Conservation (phyloP, 2,888 invertebrate species). For the Drosophila affinis region DNA sequence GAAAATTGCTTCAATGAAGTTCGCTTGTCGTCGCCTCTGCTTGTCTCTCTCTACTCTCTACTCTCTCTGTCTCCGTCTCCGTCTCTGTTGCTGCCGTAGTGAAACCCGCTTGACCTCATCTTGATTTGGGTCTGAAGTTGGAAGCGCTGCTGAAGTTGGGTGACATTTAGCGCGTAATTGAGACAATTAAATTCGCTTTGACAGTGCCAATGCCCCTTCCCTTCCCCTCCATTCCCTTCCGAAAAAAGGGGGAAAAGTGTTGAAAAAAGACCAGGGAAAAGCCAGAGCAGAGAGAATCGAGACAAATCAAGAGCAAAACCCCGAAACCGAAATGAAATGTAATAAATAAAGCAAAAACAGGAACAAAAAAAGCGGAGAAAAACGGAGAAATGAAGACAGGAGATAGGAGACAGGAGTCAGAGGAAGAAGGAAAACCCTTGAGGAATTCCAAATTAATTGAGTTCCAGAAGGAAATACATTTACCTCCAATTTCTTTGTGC, state of each 20-base stretch:
- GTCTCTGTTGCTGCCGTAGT: neutral
- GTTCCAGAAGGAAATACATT: conserved; percentile 32
- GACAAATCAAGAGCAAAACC: conserved; percentile 57
- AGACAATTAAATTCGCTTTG: conserved; percentile 78
- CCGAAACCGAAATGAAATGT: conserved; percentile 51
- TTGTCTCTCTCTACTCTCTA: neutral
- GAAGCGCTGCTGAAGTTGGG: conserved; percentile 42
- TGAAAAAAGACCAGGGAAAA: neutral
- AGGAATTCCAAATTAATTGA: conserved; percentile 37
- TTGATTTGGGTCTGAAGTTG: conserved; percentile 61
- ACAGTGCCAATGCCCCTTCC: conserved; percentile 50
- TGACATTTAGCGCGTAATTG: conserved; percentile 74
- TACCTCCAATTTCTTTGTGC: conserved; percentile 31
- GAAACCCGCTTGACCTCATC: conserved; percentile 52
- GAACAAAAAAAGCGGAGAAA: neutral
- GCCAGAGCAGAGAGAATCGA: conserved; percentile 38
- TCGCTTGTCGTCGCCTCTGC: conserved; percentile 28
- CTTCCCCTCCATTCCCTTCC: neutral
- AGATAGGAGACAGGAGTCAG: neutral
- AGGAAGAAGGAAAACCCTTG: conserved; percentile 10
- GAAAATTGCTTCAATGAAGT: conserved; percentile 62
- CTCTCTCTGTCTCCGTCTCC: conserved; percentile 4
- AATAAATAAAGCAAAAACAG: conserved; percentile 58
- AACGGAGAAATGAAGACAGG: neutral
- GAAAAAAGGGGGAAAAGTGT: conserved; percentile 18